phyloP scores from a whole-genome alignment of 2,888 invertebrate species.

The Belgica antarctica region DNA sequence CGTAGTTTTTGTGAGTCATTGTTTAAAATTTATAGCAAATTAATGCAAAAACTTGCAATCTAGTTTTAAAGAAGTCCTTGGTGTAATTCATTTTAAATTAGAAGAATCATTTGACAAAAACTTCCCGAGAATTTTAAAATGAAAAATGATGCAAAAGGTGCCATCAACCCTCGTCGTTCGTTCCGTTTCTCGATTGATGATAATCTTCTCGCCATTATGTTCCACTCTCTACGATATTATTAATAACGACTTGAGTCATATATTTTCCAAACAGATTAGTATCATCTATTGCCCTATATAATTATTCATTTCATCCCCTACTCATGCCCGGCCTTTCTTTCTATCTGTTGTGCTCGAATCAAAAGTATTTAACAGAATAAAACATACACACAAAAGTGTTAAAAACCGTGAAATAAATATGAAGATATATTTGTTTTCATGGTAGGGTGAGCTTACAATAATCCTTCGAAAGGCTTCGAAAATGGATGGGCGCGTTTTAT shows the following conservation, averaged over 20 bases:
- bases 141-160: conserved; percentile 21
- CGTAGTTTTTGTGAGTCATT: neutral
- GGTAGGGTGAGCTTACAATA: conserved; percentile 38
- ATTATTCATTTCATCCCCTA: conserved; percentile 42
- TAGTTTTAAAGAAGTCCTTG: no score
- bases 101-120: conserved; percentile 1
- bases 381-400: conserved; percentile 31
- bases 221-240: conserved; percentile 3
- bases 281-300: conserved; percentile 39
- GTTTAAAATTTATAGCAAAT: neutral
- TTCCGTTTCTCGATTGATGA: conserved; percentile 11
- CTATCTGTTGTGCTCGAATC: neutral
- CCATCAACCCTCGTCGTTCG: conserved; percentile 28
- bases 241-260: conserved; percentile 31
- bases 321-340: neutral
- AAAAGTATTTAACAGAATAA: neutral
- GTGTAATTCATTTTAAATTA: conserved; percentile 16
- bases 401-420: conserved; percentile 43
- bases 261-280: conserved; percentile 34
- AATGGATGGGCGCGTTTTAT: conserved; percentile 31
- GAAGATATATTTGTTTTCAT: conserved; percentile 32
- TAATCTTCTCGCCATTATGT: conserved; percentile 42
- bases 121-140: neutral
- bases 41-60: no score
- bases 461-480: conserved; percentile 16